Conservation (phyloP, 2,888 invertebrate genomes). For the Tipula vernalis region DNA sequence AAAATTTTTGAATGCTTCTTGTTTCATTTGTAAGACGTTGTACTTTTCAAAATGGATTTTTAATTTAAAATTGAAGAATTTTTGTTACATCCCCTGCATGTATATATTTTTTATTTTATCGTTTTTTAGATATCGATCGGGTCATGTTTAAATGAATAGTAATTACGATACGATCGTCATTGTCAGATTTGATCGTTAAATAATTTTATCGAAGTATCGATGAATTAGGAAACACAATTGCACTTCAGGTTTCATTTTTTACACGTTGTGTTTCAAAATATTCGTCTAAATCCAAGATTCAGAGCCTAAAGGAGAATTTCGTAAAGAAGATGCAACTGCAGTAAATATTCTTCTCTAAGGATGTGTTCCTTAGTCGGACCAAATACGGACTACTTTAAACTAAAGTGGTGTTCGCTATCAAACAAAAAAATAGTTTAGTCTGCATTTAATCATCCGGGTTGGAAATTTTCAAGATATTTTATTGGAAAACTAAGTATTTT, state of each 20-base stretch:
- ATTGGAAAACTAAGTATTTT: too few species aligned
- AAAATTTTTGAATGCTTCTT: background rate
- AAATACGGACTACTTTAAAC: too few species aligned
- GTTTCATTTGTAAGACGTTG: background rate
- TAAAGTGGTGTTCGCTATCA: too few species aligned
- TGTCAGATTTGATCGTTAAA: background rate
- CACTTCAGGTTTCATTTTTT: background rate
- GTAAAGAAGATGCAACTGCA: too few species aligned
- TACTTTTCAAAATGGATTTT: conserved; percentile 4
- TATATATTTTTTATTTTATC: background rate
- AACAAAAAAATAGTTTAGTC: too few species aligned
- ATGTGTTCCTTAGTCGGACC: too few species aligned
- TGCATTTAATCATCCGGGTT: too few species aligned
- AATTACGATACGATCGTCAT: background rate
- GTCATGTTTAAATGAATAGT: too few species aligned
- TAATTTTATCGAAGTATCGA: background rate
- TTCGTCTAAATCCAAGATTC: background rate
- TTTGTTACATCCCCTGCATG: background rate
- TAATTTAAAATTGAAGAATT: background rate
- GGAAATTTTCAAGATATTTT: too few species aligned
- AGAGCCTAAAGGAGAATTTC: background rate
- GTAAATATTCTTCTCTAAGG: too few species aligned
- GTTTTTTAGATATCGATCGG: background rate
- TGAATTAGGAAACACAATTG: background rate
- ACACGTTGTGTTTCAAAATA: background rate